These are phyloP conservation scores for Andrena fulva DNA, from an alignment of 2,888 invertebrate genomes.

Conservation along the genomic window DNA sequence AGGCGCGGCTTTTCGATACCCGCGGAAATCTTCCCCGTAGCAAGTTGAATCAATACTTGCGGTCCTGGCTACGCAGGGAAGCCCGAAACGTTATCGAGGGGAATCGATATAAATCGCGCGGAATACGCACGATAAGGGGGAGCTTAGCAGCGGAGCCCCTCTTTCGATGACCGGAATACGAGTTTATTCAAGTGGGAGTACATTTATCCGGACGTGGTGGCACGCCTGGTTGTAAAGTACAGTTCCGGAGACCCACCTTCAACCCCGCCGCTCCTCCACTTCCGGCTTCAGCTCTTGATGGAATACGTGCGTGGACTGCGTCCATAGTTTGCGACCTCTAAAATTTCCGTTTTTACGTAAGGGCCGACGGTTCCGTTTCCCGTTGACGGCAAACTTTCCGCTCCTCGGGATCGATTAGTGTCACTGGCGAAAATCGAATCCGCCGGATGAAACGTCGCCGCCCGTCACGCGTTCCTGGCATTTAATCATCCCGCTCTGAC, in stretches of 20 bases:
- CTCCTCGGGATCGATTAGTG: slow-evolving; percentile 41
- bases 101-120: slow-evolving; percentile 70
- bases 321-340: slow-evolving; percentile 31
- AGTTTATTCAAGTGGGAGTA: slow-evolving; percentile 72
- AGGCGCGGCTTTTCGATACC: slow-evolving; percentile 41
- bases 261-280: slow-evolving; percentile 48
- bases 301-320: slow-evolving; percentile 81
- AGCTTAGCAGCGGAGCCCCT: slow-evolving; percentile 62
- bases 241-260: slow-evolving; percentile 61
- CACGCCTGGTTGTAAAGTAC: slow-evolving; percentile 62
- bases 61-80: slow-evolving; percentile 24
- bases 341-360: slow-evolving; percentile 59
- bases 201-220: slow-evolving; percentile 74
- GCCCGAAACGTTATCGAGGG: slow-evolving; percentile 52
- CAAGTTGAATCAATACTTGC: slow-evolving; percentile 45
- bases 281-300: slow-evolving; percentile 75
- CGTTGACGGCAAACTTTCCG: slow-evolving; percentile 55
- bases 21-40: slow-evolving; percentile 42
- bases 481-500: slow-evolving; percentile 26
- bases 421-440: slow-evolving; percentile 55
- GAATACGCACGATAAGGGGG: slow-evolving; percentile 65
- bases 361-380: slow-evolving; percentile 43
- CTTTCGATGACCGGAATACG: slow-evolving; percentile 64
- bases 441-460: slow-evolving; percentile 39
- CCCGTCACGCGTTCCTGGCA: slow-evolving; percentile 16